Base-by-base conservation (phyloP, 2,113 vertebrate genomes). In the Dipodomys spectabilis region DNA sequence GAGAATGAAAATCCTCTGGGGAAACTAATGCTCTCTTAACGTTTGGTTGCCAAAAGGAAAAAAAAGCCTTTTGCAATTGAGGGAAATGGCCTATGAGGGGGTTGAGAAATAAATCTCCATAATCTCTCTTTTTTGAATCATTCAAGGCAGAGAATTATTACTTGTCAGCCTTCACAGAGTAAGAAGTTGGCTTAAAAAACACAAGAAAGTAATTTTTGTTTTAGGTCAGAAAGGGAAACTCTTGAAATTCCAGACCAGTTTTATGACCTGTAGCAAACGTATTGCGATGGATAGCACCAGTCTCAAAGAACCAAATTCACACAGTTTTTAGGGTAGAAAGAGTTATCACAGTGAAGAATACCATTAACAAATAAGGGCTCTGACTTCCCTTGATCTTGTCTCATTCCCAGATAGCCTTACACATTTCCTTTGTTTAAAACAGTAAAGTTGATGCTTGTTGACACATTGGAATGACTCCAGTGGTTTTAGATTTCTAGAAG, bases 201-300 rank as follows among this genome's bases (percentile, higher is more conserved):
- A 57, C 45, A 57, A 11, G 60, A 87, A 39, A 64, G 5, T 2
- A 11, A 27, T 35, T 60, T 35, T 53, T 62, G 30, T 78, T 23
- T 13, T 13, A 8, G 20, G 6, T 8, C 90, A 32, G 85, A 6
- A 80, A 86, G 44, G 30, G 6, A 90, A 19, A 67, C 16, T 5
- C 5, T 82, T 96, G 84, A 93, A 92, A 96, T 96, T 96, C 64
- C 72, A 94, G 74, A 92, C 93, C 60, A 11, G 2, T 84, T 95
- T 93, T 77, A 79, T 84, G 77, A 81, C 88, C 23, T 93, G 82
- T 94, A 87, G 9, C 53, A 73, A 86, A 80, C 68, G 92, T 67
- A 92, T 93, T 94, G 28, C 15, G 86, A 75, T 62, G 49, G 22
- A 64, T 4, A 35, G 0, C 35, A 0, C 69, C 25, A 28, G 32